These are phyloP conservation scores for Rousettus madagascariensis DNA, from an alignment of 2,797 vertebrate genomes.

Conservation along the genomic window DNA sequence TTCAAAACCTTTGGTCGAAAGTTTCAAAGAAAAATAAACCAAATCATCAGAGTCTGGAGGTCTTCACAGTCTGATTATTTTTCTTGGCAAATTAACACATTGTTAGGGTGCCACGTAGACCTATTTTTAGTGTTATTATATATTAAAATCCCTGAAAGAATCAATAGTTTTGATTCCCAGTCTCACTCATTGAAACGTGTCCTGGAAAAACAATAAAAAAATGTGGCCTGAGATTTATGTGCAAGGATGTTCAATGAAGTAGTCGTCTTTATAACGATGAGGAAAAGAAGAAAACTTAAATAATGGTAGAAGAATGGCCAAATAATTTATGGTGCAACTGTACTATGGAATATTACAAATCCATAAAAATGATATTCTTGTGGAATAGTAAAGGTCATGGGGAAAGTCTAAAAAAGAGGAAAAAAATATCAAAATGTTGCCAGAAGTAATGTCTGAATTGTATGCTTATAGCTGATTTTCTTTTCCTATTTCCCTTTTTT, in stretches of 20 bases:
- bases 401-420: background rate
- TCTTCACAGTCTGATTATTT: background rate
- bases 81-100: background rate
- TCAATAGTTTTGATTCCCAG: background rate
- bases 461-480: background rate
- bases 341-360: background rate
- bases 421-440: background rate
- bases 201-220: background rate
- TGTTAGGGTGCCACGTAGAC: accelerated
- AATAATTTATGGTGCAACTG: background rate
- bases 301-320: background rate
- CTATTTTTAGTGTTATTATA: background rate
- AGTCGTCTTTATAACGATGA: background rate
- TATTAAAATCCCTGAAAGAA: background rate
- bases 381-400: background rate
- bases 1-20: background rate
- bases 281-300: background rate
- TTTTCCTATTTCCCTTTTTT: background rate
- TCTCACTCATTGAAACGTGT: background rate
- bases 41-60: background rate
- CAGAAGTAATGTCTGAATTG: background rate
- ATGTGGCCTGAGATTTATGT: background rate
- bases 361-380: conserved; percentile 8
- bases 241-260: too few species aligned
- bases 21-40: background rate